Evolutionary conservation across 2,113 vertebrate genomes (phyloP).

Genomic region (Tapirus terrestris): DNA sequence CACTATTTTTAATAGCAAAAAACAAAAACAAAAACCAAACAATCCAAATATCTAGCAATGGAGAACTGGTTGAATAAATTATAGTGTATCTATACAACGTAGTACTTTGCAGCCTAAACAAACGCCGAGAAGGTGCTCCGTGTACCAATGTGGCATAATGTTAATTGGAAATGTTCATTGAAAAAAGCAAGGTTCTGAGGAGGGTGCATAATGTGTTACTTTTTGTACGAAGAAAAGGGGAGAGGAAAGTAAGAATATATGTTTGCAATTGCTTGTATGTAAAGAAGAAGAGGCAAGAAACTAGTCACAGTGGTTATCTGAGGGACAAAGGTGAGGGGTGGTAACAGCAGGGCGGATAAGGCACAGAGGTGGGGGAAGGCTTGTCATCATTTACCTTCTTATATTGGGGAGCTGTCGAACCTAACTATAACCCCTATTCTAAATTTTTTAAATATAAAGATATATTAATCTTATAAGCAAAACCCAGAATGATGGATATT

Average conservation of each 20-base stretch:
- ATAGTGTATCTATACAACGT: background rate
- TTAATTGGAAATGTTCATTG: background rate
- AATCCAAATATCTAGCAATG: background rate
- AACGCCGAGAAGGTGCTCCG: background rate
- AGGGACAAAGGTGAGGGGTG: background rate
- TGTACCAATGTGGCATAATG: background rate
- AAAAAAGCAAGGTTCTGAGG: background rate
- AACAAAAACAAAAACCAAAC: background rate
- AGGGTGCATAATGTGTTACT: background rate
- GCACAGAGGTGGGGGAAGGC: accelerated
- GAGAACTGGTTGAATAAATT: background rate
- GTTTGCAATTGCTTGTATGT: background rate
- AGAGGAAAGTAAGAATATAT: background rate
- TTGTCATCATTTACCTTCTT: background rate
- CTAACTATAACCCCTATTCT: background rate
- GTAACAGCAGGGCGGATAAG: background rate
- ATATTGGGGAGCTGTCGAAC: background rate
- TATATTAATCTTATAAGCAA: background rate
- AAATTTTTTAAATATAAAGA: background rate
- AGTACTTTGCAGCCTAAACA: background rate
- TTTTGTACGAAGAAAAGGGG: background rate
- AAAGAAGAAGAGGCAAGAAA: background rate
- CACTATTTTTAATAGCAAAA: background rate
- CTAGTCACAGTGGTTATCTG: background rate
- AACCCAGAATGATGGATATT: background rate